Base-by-base conservation (phyloP, 2,888 invertebrate species). In the Agriopis marginaria region DNA sequence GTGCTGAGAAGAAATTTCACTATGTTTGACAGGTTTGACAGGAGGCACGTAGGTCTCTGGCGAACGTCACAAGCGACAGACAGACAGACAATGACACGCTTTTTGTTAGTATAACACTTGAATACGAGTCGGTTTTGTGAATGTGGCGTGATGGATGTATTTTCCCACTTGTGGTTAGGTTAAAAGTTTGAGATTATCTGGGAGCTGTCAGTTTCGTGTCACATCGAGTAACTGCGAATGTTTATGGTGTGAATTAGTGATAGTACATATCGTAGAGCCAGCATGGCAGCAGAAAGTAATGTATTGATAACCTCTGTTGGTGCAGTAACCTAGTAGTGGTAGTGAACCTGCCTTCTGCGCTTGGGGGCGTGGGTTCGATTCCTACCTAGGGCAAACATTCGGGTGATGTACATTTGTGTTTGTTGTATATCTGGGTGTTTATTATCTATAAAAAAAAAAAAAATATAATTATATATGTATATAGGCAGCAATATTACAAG, bases 1-100 rank as follows among this genome's bases (percentile, higher is more conserved):
- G 87, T 89, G 90, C 90, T 89, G 92, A 88, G 91, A 89, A 89
- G 87, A 89, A 89, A 88, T 91, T 89, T 91, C 85, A 86, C 89
- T 86, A 82, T 86, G 87, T 85, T 85, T 89, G 92, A 92, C 89
- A 87, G 87, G 79, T 85, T 81, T 84, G 89, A 89, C 86, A 78
- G 78, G 77, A 80, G 81, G 79, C 82, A 76, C 75, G 80, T 77
- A 76, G 76, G 76, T 77, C 75, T 79, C 76, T 74, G 76, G 77
- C 72, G 55, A 73, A 77, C 77, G 78, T 74, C 77, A 80, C 77
- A 77, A 75, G 81, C 75, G 74, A 77, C 77, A 75, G 81, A 81
- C 72, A 75, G 77, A 75, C 74, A 73, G 77, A 79, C 81, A 84
- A 80, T 80, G 87, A 85, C 85, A 83, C 72, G 83, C 77, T 83